These are phyloP conservation scores for Phrynosoma platyrhinos DNA, from an alignment of 2,113 vertebrate species.

Conservation along the genomic window DNA sequence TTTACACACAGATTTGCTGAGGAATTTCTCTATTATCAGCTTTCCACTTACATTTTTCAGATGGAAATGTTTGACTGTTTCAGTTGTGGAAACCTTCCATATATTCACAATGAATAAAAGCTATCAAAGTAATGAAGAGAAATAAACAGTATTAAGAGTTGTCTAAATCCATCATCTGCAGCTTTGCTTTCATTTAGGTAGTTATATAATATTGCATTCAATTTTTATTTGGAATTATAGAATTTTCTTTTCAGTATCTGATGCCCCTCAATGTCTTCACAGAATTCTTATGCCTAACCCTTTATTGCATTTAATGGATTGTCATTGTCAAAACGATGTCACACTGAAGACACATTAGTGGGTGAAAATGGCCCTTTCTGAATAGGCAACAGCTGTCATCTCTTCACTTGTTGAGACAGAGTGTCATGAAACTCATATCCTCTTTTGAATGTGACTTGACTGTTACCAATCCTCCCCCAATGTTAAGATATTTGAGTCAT, in stretches of 20 bases:
- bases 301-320: rapidly evolving
- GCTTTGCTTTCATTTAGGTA: rapidly evolving
- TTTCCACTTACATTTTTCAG: not conserved
- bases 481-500: not conserved
- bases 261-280: rapidly evolving
- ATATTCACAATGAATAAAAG: not conserved
- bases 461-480: not conserved
- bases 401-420: not conserved
- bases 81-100: not conserved
- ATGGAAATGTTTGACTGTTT: not conserved
- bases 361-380: constrained; percentile 17
- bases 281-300: not conserved
- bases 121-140: not conserved
- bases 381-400: constrained; percentile 36
- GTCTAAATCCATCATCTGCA: not conserved
- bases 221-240: rapidly evolving
- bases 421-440: not conserved
- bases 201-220: rapidly evolving
- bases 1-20: not conserved
- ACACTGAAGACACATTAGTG: not conserved
- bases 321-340: not conserved
- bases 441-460: not conserved
- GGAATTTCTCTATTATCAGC: not conserved
- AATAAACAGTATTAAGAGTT: not conserved
- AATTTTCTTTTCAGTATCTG: not conserved